phyloP scores from a whole-genome alignment of 1,140 invertebrate species.

The Cataglyphis hispanica region DNA sequence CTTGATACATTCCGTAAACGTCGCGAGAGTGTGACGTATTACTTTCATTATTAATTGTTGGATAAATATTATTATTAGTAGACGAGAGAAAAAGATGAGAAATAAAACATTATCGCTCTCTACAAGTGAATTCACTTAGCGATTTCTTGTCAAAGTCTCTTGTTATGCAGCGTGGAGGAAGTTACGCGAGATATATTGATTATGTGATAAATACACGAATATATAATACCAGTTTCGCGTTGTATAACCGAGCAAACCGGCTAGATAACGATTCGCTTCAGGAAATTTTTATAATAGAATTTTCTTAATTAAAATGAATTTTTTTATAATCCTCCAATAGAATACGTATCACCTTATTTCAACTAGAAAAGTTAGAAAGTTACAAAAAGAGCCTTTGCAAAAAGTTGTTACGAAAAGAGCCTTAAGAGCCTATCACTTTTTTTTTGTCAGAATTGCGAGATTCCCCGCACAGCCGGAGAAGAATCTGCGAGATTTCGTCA shows the following conservation, averaged over 20 bases:
- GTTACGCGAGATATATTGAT: slow-evolving; percentile 17
- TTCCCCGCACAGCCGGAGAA: neutral
- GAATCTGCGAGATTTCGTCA: slow-evolving; percentile 37
- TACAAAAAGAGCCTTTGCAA: neutral
- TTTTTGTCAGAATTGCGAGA: neutral
- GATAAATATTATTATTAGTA: slow-evolving; percentile 14
- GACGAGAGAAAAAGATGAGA: slow-evolving; percentile 5
- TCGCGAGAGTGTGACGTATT: neutral
- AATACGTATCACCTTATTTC: neutral
- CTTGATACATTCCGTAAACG: slow-evolving; percentile 2
- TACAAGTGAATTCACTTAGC: slow-evolving; percentile 1
- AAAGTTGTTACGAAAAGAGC: neutral
- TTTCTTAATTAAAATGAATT: neutral
- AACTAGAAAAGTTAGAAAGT: slow-evolving; percentile 25
- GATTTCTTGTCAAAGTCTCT: neutral
- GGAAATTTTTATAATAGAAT: neutral
- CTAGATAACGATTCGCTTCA: neutral
- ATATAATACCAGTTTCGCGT: neutral
- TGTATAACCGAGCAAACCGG: neutral
- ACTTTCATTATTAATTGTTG: slow-evolving; percentile 1
- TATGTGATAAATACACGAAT: neutral
- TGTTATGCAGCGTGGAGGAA: slow-evolving; percentile 12
- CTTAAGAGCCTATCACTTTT: neutral
- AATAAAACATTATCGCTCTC: slow-evolving; percentile 4
- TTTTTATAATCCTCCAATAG: too few relatives aligned